These are phyloP conservation scores for Whitmania pigra DNA, from an alignment of 1,140 invertebrate genomes.

Conservation along the genomic window DNA sequence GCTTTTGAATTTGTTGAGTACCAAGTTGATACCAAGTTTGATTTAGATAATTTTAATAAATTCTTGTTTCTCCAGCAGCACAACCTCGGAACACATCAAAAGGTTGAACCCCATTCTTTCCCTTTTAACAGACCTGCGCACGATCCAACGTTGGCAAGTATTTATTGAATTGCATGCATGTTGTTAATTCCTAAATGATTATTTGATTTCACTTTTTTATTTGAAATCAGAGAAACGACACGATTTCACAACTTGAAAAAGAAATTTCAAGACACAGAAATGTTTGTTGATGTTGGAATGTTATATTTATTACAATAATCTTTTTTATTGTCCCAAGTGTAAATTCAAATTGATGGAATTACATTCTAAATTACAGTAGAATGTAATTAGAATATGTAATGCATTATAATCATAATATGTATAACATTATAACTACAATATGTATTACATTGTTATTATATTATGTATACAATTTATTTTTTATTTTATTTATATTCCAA, in stretches of 20 bases:
- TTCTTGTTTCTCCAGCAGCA: no score
- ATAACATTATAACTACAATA: neutral
- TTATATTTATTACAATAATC: neutral
- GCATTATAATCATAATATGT: neutral
- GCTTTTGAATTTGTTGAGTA: no score
- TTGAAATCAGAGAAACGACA: neutral
- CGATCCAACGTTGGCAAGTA: neutral
- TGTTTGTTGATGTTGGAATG: neutral
- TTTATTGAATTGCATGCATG: slow-evolving; percentile 2
- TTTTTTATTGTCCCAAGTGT: neutral
- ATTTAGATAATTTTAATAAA: no score
- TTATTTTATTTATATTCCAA: no score
- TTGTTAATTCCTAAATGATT: neutral
- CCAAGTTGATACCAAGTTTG: no score
- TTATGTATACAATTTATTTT: no score
- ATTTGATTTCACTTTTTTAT: neutral
- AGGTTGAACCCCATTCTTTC: neutral
- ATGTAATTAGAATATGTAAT: no score
- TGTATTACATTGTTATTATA: neutral
- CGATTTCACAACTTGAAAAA: neutral
- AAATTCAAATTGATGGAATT: neutral
- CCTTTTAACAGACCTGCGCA: neutral
- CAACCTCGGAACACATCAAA: no score
- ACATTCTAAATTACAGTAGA: no score
- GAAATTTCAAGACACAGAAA: slow-evolving; percentile 2